phyloP scores from a whole-genome alignment of 1,140 invertebrate genomes.

The Mizuhopecten yessoensis region DNA sequence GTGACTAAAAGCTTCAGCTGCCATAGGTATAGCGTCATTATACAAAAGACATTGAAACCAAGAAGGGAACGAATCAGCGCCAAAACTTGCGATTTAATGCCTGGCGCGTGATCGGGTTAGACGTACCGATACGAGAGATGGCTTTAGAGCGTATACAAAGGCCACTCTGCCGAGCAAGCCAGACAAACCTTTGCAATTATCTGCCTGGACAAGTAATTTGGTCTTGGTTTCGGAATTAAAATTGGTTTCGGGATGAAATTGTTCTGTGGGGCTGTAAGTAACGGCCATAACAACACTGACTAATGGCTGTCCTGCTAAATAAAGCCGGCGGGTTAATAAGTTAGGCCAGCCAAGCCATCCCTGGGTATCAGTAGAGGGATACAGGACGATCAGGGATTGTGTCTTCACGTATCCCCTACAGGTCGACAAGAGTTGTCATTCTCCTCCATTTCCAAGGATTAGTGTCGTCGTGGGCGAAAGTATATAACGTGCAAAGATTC shows the following conservation, averaged over 20 bases:
- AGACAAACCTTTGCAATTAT: background rate
- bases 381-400: background rate
- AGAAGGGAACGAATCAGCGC: no score
- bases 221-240: conserved; percentile 7
- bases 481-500: background rate
- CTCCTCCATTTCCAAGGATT: background rate
- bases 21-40: no score
- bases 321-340: conserved; percentile 2
- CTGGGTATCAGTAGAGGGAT: background rate
- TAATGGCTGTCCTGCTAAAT: background rate
- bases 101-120: no score
- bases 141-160: no score
- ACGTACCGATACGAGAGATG: no score
- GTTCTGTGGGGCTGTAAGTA: background rate
- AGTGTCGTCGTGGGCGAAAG: background rate
- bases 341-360: background rate
- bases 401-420: background rate
- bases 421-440: background rate
- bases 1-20: no score
- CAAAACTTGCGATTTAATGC: no score
- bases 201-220: background rate
- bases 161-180: no score
- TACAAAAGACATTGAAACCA: no score
- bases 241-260: background rate
- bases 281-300: background rate